Base-by-base conservation (phyloP, 2,888 invertebrate genomes). In the Tiliacea citrago region DNA sequence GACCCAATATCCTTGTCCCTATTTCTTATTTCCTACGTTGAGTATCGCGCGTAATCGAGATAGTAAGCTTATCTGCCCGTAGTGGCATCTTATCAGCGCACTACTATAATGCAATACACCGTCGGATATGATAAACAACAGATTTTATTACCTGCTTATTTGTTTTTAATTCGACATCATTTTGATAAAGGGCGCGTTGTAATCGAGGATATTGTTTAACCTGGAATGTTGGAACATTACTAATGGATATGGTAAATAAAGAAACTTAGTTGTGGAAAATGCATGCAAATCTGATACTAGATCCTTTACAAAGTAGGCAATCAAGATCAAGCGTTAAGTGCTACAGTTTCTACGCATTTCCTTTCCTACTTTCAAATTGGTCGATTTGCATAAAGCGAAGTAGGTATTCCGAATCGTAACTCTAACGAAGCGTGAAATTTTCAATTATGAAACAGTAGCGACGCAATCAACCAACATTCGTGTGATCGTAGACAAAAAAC, bases 1-100 rank as follows among this genome's bases (percentile, higher is more conserved):
- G 88, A 87, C 86, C 91, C 89, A 88, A 92, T 92, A 95, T 95
- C 96, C 96, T 96, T 96, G 96, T 91, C 95, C 96, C 94, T 93
- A 94, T 96, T 96, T 95, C 93, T 93, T 91, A 92, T 95, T 95
- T 95, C 94, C 95, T 95, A 93, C 91, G 91, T 88, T 86, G 91
- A 93, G 92, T 92, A 91, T 90, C 90, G 91, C 90, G 85, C 91
- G 93, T 93, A 94, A 95, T 94, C 94, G 92, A 91, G 95, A 96
- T 96, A 95, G 90, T 90, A 87, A 89, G 90, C 88, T 90, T 94
- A 95, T 95, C 95, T 91, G 84, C 62, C 84, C 89, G 89, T 88
- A 90, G 91, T 91, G 89, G 90, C 93, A 92, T 93, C 94, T 95
- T 96, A 96, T 96, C 96, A 90, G 82, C 79, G 75, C 77, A 85